Percentiles rank a stretch among this genome's conserved stretches.
These are phyloP conservation scores for Bagarius yarrelli DNA, from an alignment of 2,113 vertebrate genomes.

Conservation along the genomic window DNA sequence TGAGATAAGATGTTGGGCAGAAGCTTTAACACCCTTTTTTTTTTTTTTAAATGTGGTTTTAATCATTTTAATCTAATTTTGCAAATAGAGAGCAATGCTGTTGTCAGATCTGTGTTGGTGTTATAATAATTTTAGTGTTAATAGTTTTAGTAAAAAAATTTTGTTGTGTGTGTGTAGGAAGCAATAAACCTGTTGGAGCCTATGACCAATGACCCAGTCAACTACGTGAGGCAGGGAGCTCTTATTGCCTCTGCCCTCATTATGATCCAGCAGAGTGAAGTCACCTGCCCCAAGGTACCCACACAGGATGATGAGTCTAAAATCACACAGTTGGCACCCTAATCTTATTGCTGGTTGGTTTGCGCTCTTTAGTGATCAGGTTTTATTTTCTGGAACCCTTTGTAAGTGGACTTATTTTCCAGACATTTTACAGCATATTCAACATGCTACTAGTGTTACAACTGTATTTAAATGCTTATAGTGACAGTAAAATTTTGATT, in stretches of 20 bases:
- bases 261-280: constrained; percentile 97
- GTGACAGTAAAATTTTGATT: constrained; percentile 7
- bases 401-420: background rate
- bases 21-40: background rate
- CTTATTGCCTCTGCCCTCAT: constrained; percentile 95
- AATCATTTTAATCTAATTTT: too few relatives aligned
- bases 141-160: background rate
- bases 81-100: too few relatives aligned
- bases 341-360: background rate
- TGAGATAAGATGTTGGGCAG: constrained; percentile 52
- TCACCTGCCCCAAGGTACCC: constrained; percentile 95
- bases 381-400: background rate
- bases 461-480: constrained; percentile 4
- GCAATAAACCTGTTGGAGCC: constrained; percentile 97
- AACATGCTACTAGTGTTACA: constrained; percentile 14
- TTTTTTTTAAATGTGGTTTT: background rate
- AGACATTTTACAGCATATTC: constrained; percentile 3
- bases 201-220: constrained; percentile 98
- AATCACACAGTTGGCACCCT: background rate
- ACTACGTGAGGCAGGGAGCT: constrained; percentile 95
- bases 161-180: constrained; percentile 76
- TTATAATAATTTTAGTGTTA: too few relatives aligned
- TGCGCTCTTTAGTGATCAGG: background rate
- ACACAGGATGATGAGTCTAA: background rate
- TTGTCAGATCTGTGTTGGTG: too few relatives aligned